These are phyloP conservation scores for Spilosoma lubricipeda DNA, from an alignment of 2,888 invertebrate species.

Conservation along the genomic window DNA sequence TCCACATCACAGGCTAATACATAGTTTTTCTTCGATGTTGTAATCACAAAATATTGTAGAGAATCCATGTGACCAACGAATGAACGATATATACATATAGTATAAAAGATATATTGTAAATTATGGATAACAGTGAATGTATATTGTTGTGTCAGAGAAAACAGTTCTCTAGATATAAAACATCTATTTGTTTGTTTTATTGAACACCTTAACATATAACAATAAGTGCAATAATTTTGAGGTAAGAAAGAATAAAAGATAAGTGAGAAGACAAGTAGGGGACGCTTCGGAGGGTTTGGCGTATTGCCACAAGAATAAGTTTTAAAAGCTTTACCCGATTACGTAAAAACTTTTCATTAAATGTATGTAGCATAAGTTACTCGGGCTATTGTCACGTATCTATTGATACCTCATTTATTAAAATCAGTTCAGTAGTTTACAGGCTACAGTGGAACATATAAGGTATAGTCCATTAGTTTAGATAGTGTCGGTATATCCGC, in stretches of 20 bases:
- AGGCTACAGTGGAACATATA: too few species aligned
- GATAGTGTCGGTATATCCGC: too few species aligned
- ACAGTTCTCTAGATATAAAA: slow-evolving; percentile 65
- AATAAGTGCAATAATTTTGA: background rate
- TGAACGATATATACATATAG: slow-evolving; percentile 53
- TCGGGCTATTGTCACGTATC: too few species aligned
- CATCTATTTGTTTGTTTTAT: slow-evolving; percentile 43
- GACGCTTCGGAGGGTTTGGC: too few species aligned
- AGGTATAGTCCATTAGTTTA: too few species aligned
- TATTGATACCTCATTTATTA: too few species aligned
- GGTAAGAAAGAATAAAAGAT: background rate
- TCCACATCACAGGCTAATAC: slow-evolving; percentile 7
- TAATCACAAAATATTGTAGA: slow-evolving; percentile 25
- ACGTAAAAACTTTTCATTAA: too few species aligned
- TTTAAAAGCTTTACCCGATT: too few species aligned
- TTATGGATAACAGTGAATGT: slow-evolving; percentile 61
- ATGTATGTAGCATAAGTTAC: too few species aligned
- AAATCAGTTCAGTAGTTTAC: too few species aligned
- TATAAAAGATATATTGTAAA: slow-evolving; percentile 65
- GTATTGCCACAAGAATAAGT: too few species aligned
- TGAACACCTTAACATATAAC: slow-evolving; percentile 10
- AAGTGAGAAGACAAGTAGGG: background rate
- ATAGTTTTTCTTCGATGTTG: slow-evolving; percentile 16
- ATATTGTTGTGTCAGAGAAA: slow-evolving; percentile 62
- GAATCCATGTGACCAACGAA: slow-evolving; percentile 26